Evolutionary conservation across 2,888 invertebrate genomes (phyloP).

Genomic region (Pachymerium ferrugineum): DNA sequence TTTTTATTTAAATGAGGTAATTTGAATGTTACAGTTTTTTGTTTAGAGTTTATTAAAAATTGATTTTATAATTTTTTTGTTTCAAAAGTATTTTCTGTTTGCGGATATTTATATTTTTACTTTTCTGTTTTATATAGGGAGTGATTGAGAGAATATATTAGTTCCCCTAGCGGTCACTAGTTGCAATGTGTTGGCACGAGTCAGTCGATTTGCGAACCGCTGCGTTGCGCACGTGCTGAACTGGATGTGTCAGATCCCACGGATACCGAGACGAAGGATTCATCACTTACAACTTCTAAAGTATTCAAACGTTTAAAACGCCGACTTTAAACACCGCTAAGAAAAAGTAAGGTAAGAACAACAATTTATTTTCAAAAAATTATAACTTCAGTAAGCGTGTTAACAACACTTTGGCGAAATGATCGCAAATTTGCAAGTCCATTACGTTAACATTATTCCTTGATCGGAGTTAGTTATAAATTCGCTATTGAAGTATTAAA

Average conservation of each 20-base stretch:
- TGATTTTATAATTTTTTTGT: background rate
- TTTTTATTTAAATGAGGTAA: no score
- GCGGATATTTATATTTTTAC: no score
- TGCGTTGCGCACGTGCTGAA: background rate
- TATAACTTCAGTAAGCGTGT: no score
- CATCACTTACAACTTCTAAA: background rate
- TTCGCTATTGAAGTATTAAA: no score
- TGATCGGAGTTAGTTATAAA: no score
- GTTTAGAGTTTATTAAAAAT: no score
- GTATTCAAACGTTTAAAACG: background rate
- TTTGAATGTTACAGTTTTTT: no score
- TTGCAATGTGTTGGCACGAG: background rate
- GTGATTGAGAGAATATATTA: background rate
- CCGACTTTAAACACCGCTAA: background rate
- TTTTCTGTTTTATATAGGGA: background rate
- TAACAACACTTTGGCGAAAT: no score
- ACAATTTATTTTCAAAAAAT: background rate
- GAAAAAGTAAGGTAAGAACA: conserved; percentile 3
- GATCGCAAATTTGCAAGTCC: no score
- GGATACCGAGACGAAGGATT: background rate
- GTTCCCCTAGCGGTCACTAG: background rate
- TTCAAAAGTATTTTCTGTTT: background rate
- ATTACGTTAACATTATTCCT: no score
- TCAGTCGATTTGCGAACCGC: conserved; percentile 1
- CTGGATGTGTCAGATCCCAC: background rate